A percentile compares a stretch with the other conserved stretches of the same genome.
Evolutionary conservation across 1,140 invertebrate species (phyloP).

Genomic region (Drosophila eugracilis): DNA sequence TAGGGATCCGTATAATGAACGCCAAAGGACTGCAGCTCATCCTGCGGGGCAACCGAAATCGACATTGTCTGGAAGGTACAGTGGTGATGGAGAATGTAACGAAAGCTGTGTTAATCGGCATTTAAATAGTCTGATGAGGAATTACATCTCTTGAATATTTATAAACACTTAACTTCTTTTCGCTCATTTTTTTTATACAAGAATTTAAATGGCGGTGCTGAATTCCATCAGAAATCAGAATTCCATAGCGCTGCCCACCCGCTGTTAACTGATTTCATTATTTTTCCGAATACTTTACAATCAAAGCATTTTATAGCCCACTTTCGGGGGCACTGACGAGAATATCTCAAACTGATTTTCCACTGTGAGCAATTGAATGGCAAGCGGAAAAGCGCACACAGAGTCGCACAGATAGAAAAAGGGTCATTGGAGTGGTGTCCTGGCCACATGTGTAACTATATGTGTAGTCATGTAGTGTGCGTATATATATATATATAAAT

Average conservation of each 20-base stretch:
- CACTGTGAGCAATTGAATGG: conserved; percentile 64
- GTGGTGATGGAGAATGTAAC: conserved; percentile 17
- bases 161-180: too few relatives aligned
- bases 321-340: not conserved
- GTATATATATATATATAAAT: conserved; percentile 1
- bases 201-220: too few relatives aligned
- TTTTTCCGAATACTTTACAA: not conserved
- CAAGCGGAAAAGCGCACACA: conserved; percentile 58
- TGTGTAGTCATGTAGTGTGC: conserved; percentile 12
- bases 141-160: too few relatives aligned
- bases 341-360: conserved; percentile 14
- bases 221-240: not conserved
- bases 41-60: not conserved
- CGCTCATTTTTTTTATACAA: too few relatives aligned
- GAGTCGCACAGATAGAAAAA: conserved; percentile 27
- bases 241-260: not conserved
- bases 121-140: not conserved
- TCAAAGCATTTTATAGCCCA: conserved; percentile 10
- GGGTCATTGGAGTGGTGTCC: conserved; percentile 41
- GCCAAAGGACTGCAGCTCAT: conserved; percentile 43
- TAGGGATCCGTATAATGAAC: conserved; percentile 62
- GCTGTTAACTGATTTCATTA: conserved; percentile 8
- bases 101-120: not conserved
- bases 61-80: conserved; percentile 24
- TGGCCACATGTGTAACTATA: conserved; percentile 23